Evolutionary conservation across 2,113 vertebrate genomes (phyloP).

Genomic region (Sander vitreus): DNA sequence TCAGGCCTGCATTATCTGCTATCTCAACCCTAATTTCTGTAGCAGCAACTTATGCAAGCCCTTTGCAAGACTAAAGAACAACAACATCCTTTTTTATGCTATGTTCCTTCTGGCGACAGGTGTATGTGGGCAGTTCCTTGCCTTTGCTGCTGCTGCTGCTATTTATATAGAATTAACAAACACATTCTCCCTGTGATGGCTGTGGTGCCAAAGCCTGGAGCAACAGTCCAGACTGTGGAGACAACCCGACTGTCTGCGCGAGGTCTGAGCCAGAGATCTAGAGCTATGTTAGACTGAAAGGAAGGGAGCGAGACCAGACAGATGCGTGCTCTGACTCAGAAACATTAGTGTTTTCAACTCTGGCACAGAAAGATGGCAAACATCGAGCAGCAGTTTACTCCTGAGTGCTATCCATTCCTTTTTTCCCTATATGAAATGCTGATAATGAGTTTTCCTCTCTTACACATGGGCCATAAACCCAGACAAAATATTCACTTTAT

Average conservation of each 20-base stretch:
- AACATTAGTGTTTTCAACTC: slow-evolving; percentile 57
- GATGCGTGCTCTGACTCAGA: slow-evolving; percentile 56
- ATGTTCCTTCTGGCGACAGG: slow-evolving; percentile 17
- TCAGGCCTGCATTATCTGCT: neutral
- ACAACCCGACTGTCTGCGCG: slow-evolving; percentile 68
- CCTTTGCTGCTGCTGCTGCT: slow-evolving; percentile 39
- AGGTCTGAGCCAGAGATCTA: slow-evolving; percentile 73
- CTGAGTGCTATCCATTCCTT: neutral
- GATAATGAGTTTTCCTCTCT: neutral
- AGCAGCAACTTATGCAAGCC: slow-evolving; percentile 9
- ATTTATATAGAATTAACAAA: slow-evolving; percentile 57
- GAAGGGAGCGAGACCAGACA: slow-evolving; percentile 62
- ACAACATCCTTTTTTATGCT: slow-evolving; percentile 13
- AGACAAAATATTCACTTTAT: neutral
- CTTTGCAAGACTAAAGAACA: slow-evolving; percentile 23
- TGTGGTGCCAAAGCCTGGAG: slow-evolving; percentile 70
- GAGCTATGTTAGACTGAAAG: slow-evolving; percentile 53
- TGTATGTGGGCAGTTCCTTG: slow-evolving; percentile 24
- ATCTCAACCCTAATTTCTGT: neutral
- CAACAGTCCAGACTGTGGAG: slow-evolving; percentile 71
- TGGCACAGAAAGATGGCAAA: slow-evolving; percentile 50
- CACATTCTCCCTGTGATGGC: slow-evolving; percentile 50
- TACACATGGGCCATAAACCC: neutral
- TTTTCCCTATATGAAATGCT: neutral
- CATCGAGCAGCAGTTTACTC: slow-evolving; percentile 21